Evolutionary conservation across 2,797 vertebrate species (phyloP), one percentile per base, ranked within the genome.

Genomic region (Margarornis squamiger): DNA sequence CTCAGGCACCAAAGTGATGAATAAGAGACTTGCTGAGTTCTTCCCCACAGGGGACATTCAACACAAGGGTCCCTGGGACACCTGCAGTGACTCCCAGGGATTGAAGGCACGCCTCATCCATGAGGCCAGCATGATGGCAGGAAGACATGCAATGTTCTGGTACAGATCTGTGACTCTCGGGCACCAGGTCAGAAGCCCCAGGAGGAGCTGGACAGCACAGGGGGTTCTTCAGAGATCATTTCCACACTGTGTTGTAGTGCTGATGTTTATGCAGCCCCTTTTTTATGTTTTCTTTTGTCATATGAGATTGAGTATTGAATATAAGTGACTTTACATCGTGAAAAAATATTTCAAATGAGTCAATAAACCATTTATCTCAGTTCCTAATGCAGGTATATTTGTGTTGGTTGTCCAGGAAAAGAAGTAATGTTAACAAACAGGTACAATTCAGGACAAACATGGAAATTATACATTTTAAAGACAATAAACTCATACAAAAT

Each of bases 141-240:
- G 71, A 62, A 71, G 39, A 49, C 2, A 1, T 4, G 24, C n/a
- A 21, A n/a, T 67, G 16, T 63, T 48, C 57, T 86, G 48, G 23
- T 58, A 8, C 34, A 73, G 48, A 73, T 36, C 65, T 57, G 46
- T 39, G 36, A 21, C 14, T 62, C 43, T 20, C 63, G 43, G 45
- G 9, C 11, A 55, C 14, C 14, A 29, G 36, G 36, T 23, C 43
- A 63, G 39, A 73, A 80, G 30, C 7, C 30, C 16, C 45, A 55
- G n/a, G 13, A 70, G 34, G 29, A 71, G 19, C 6, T 67, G 46
- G 16, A 46, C 9, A 74, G 32, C 0, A 0, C 0, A 27, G 16
- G 7, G 13, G 13, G 6, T 6, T 67, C 70, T 89, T 67, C 90
- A 70, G 39, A 70, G 17, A 29, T 27, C 0, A 0, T 59, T 77